phyloP scores from a whole-genome alignment of 1,140 invertebrate species.

The Melitaea cinxia region DNA sequence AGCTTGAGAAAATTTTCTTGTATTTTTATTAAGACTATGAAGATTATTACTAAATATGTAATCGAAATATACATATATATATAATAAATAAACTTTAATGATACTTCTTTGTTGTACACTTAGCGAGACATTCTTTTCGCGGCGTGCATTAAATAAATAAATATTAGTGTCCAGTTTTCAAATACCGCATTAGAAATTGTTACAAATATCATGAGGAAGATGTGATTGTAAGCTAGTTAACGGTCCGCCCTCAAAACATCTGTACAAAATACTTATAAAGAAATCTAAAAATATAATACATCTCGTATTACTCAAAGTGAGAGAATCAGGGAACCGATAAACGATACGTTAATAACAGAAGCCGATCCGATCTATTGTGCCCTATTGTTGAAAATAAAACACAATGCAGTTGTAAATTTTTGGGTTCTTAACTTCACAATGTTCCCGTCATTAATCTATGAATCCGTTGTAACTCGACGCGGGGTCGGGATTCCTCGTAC shows the following conservation, averaged over 20 bases:
- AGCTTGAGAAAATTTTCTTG: background rate
- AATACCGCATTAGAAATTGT: background rate
- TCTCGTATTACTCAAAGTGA: slow-evolving; percentile 70
- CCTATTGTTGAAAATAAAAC: slow-evolving; percentile 58
- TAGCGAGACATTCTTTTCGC: too few relatives aligned
- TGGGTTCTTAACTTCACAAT: slow-evolving; percentile 79
- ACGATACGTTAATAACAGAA: slow-evolving; percentile 78
- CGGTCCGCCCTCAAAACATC: slow-evolving; percentile 70
- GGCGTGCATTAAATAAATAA: too few relatives aligned
- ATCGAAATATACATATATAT: background rate
- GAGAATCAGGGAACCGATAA: slow-evolving; percentile 68
- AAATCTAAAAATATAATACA: slow-evolving; percentile 58
- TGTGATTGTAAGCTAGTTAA: slow-evolving; percentile 59
- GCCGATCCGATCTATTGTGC: slow-evolving; percentile 74
- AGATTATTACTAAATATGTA: background rate
- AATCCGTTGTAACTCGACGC: slow-evolving; percentile 72
- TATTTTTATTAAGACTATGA: background rate
- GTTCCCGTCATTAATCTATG: slow-evolving; percentile 76
- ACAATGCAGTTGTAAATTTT: slow-evolving; percentile 80
- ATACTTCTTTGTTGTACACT: too few relatives aligned
- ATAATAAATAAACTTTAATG: too few relatives aligned
- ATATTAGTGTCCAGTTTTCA: too few relatives aligned
- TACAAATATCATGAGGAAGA: background rate
- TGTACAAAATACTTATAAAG: slow-evolving; percentile 50
- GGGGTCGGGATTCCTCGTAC: slow-evolving; percentile 72